phyloP scores from a whole-genome alignment of 2,113 vertebrate species.

The Coptodon rendalli region DNA sequence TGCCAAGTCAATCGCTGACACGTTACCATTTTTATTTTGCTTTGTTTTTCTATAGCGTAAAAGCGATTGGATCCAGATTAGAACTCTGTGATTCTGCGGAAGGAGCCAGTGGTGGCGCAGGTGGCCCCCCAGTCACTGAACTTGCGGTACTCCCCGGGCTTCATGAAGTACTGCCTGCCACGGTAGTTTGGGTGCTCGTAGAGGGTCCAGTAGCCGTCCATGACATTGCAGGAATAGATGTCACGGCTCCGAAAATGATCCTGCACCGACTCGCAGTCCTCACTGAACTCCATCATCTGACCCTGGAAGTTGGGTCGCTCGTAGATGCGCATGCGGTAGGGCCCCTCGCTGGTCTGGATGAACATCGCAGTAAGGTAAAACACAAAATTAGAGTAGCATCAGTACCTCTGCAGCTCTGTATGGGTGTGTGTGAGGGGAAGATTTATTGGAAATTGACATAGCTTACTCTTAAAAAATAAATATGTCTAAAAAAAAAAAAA shows the following conservation, averaged over 20 bases:
- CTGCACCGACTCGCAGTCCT: slow-evolving; percentile 67
- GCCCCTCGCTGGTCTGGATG: slow-evolving; percentile 55
- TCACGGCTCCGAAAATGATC: slow-evolving; percentile 59
- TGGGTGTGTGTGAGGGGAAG: neutral
- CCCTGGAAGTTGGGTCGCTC: slow-evolving; percentile 65
- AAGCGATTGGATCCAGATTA: neutral
- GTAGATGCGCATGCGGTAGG: slow-evolving; percentile 62
- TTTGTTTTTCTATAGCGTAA: neutral
- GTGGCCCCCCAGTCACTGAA: slow-evolving; percentile 63
- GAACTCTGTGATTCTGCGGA: slow-evolving; percentile 60
- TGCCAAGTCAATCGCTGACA: neutral
- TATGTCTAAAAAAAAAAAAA: neutral
- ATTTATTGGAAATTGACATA: neutral
- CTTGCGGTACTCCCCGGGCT: slow-evolving; percentile 59
- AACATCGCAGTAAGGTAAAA: neutral
- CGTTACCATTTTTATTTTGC: neutral
- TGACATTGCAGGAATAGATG: slow-evolving; percentile 58
- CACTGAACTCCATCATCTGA: slow-evolving; percentile 64
- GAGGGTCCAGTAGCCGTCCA: slow-evolving; percentile 67
- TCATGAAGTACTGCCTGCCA: slow-evolving; percentile 66
- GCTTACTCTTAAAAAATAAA: neutral
- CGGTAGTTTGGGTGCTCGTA: slow-evolving; percentile 59
- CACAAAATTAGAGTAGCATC: neutral
- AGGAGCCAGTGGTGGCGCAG: slow-evolving; percentile 60
- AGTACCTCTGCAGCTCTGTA: neutral